Percentiles rank a stretch among this genome's conserved stretches.
Conservation (phyloP, 2,113 vertebrate species). For the Sapajus apella region DNA sequence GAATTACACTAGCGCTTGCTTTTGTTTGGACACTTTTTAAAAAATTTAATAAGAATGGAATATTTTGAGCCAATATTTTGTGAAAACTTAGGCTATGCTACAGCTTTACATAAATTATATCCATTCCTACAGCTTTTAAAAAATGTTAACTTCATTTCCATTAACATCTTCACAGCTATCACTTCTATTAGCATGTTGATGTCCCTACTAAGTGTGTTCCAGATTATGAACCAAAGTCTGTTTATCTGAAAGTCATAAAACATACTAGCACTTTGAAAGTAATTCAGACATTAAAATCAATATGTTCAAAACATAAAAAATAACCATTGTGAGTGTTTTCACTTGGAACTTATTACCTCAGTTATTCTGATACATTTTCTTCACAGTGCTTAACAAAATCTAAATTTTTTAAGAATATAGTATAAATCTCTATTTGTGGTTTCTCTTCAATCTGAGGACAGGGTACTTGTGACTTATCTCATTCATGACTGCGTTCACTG, state of each 20-base stretch:
- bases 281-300: not conserved
- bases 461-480: not conserved
- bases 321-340: not conserved
- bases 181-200: not conserved
- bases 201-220: not conserved
- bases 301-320: not conserved
- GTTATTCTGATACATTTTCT: not conserved
- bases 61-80: not conserved
- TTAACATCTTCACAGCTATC: not conserved
- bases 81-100: not conserved
- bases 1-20: not conserved
- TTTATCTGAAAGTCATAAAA: not conserved
- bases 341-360: not conserved
- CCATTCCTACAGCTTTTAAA: not conserved
- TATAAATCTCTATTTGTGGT: not conserved
- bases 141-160: not conserved
- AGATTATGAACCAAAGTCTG: not conserved
- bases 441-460: not conserved
- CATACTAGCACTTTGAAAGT: not conserved
- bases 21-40: not conserved
- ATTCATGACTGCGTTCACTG: not conserved
- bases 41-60: not conserved
- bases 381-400: not conserved
- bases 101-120: not conserved
- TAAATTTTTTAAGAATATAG: not conserved